phyloP scores from a whole-genome alignment of 2,113 vertebrate genomes.

The Bos javanicus region DNA sequence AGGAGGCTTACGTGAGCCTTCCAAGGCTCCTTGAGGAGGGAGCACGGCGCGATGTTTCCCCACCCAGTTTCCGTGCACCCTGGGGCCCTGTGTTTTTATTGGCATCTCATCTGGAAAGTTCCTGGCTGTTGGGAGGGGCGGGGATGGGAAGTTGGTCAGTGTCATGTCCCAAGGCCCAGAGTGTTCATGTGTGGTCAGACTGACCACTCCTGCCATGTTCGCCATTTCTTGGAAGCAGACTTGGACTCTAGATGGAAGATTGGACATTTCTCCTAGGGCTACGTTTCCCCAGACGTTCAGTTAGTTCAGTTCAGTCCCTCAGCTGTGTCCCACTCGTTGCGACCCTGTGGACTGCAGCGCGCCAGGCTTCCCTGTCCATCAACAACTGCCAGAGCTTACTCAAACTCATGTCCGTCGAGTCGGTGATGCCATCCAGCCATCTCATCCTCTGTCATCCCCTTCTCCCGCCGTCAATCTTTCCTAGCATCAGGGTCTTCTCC shows the following conservation, averaged over 20 bases:
- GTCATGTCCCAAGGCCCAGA: not conserved
- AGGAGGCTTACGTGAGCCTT: constrained; percentile 2
- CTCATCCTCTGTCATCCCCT: not conserved
- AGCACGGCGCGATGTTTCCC: not conserved
- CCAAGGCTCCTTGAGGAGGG: constrained; percentile 23
- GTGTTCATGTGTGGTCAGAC: not conserved
- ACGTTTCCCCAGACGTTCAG: not conserved
- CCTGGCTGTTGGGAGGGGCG: not conserved
- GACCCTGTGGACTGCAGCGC: not conserved
- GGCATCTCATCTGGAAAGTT: constrained; percentile 26
- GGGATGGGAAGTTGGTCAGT: not conserved
- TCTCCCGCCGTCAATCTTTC: not conserved
- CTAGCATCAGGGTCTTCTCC: not conserved
- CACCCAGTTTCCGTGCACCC: not conserved
- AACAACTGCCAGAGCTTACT: not conserved
- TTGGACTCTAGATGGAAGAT: not conserved
- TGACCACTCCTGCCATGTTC: not conserved
- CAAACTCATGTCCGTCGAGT: fast-evolving
- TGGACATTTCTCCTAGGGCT: not conserved
- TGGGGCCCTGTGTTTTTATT: not conserved
- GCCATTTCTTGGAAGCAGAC: not conserved
- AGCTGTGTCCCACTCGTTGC: not conserved
- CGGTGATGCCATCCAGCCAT: not conserved
- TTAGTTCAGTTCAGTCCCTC: not conserved
- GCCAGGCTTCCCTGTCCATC: not conserved